phyloP scores from a whole-genome alignment of 2,888 invertebrate genomes.

The Hanleya hanleyi region DNA sequence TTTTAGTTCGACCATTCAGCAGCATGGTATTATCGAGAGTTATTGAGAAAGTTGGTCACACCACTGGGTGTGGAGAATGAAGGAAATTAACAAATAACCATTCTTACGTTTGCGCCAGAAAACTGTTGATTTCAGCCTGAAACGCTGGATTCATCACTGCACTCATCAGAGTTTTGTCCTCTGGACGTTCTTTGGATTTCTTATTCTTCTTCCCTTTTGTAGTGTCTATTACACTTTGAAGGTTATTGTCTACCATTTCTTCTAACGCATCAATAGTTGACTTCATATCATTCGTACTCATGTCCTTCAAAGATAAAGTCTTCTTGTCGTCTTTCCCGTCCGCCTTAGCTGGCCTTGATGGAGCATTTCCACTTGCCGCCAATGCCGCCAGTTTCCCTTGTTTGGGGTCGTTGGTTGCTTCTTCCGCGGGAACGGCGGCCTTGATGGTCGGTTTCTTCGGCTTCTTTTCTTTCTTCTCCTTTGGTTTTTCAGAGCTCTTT shows the following conservation, averaged over 20 bases:
- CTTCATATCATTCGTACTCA: not conserved
- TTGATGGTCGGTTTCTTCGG: no score
- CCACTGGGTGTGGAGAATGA: no score
- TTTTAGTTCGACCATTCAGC: no score
- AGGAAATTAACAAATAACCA: no score
- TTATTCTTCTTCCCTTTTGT: not conserved
- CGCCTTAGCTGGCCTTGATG: not conserved
- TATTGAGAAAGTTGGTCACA: no score
- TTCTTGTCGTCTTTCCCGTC: not conserved
- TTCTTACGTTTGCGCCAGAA: not conserved
- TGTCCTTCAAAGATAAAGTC: not conserved
- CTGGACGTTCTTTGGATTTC: not conserved
- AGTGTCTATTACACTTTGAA: not conserved
- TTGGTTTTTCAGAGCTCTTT: not conserved
- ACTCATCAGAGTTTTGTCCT: not conserved
- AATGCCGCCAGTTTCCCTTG: no score
- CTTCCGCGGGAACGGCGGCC: not conserved
- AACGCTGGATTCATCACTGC: not conserved
- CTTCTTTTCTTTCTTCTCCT: not conserved
- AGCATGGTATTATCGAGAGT: no score
- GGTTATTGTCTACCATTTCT: not conserved
- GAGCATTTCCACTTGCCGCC: not conserved
- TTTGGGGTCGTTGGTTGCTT: not conserved
- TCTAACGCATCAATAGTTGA: not conserved
- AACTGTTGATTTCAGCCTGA: slow-evolving; percentile 1